These are phyloP conservation scores for Crax fasciolata DNA, from an alignment of 2,797 vertebrate species.

Conservation along the genomic window DNA sequence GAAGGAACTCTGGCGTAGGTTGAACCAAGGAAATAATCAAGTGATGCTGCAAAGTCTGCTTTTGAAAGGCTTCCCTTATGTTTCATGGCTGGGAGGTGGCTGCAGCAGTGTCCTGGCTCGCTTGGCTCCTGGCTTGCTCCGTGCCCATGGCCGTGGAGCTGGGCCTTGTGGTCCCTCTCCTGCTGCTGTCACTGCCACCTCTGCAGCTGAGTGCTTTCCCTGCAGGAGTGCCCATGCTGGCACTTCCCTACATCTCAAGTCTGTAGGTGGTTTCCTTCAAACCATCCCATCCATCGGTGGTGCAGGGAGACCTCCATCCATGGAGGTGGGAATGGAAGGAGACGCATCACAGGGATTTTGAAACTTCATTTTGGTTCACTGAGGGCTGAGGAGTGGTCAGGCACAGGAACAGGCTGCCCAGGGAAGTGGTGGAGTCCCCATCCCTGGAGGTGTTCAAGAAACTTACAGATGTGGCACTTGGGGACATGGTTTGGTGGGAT, in stretches of 20 bases:
- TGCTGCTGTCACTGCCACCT: not conserved
- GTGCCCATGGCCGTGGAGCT: not conserved
- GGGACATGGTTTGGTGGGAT: no score
- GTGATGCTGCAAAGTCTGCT: not conserved
- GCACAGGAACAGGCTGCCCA: not conserved
- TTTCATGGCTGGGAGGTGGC: not conserved
- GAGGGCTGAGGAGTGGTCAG: not conserved
- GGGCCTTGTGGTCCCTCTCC: not conserved
- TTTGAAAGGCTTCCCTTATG: not conserved
- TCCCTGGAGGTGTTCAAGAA: no score
- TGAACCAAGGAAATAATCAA: not conserved
- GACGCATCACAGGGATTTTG: not conserved
- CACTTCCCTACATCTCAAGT: not conserved
- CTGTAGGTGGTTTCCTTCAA: not conserved
- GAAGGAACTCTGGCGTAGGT: not conserved
- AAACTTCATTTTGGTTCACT: not conserved
- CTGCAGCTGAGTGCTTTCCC: accelerated
- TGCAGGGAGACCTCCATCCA: accelerated
- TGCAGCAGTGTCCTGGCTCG: no score
- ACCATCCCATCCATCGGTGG: not conserved
- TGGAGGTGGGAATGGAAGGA: not conserved
- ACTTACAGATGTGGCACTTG: no score
- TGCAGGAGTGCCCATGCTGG: not conserved
- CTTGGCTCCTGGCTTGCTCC: no score
- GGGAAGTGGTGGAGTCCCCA: no score